phyloP scores from a whole-genome alignment of 1,140 invertebrate species.

The Bicyclus anynana region DNA sequence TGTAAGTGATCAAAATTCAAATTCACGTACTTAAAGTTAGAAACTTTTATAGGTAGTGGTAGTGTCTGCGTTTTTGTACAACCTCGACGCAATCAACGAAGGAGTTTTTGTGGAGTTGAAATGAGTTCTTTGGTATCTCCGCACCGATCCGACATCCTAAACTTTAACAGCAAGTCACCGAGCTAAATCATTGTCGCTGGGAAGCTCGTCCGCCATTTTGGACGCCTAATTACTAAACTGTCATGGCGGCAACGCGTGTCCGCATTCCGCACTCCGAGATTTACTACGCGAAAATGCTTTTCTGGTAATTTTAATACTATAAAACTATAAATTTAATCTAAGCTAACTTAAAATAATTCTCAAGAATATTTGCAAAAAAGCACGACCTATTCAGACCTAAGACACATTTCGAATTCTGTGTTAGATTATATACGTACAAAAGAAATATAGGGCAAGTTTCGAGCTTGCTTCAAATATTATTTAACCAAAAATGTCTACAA shows the following conservation, averaged over 20 bases:
- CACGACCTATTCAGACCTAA: no score
- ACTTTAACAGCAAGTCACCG: constrained; percentile 27
- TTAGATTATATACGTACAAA: no score
- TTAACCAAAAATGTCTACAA: no score
- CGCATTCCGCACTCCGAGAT: constrained; percentile 29
- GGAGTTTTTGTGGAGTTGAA: constrained; percentile 3
- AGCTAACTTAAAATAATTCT: no score
- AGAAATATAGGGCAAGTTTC: no score
- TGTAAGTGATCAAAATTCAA: no score
- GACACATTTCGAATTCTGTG: no score
- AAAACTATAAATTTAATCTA: neutral
- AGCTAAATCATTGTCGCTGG: constrained; percentile 24
- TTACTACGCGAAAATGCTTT: constrained; percentile 3
- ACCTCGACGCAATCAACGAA: neutral
- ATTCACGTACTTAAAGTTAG: neutral
- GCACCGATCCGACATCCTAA: constrained; percentile 15
- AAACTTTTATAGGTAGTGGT: neutral
- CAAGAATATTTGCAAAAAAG: no score
- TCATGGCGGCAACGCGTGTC: constrained; percentile 25
- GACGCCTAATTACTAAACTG: constrained; percentile 38
- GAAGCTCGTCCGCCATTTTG: constrained; percentile 28
- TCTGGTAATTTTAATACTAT: neutral
- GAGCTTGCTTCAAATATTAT: no score
- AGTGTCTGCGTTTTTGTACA: neutral
- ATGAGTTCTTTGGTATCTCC: constrained; percentile 17